Base-by-base conservation (phyloP, 2,113 vertebrate genomes). In the Uria lomvia region DNA sequence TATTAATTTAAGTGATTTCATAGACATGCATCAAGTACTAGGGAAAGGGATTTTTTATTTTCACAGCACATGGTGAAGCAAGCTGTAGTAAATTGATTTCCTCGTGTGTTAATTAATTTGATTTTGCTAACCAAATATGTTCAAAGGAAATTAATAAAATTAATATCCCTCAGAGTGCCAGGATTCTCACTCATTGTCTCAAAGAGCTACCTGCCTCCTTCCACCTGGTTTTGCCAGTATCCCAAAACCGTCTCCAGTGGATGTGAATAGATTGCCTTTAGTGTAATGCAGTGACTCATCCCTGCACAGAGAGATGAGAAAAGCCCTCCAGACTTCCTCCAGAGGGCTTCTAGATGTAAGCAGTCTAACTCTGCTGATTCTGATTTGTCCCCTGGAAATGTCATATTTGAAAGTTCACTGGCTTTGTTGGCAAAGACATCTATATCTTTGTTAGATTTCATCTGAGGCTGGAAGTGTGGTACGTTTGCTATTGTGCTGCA, bases 331-430 rank as follows among this genome's bases (percentile, higher is more conserved):
- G 95, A 73, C 63, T 84, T 75, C 43, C n/a, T 87, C 55, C 60
- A 81, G 84, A 86, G 67, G 80, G 60, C 18, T 24, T 60, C 29
- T 82, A 50, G 59, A 55, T 8, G 11, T 55, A 82, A 96, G 62
- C 70, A 78, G 23, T 96, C 52, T 66, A 85, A 80, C 56, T 67
- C 43, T 65, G 42, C 49, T 70, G 59, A 42, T 95, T 90, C 50
- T 83, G 30, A 96, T 89, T 94, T 7, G 4, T 95, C 84, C 72
- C 58, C 36, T 80, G 34, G 72, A 96, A 97, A 94, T 94, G 88
- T 96, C 95, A 95, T 62, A 40, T 92, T 83, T 88, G 80, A 96
- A 96, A 94, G 87, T 90, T 96, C 95, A 91, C n/a, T 52, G 84
- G 75, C 14, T 92, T 89, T 76, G 34, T 83, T 95, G 63, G 76